These are phyloP conservation scores for Apteryx mantelli DNA, from an alignment of 2,113 vertebrate genomes.

Conservation along the genomic window DNA sequence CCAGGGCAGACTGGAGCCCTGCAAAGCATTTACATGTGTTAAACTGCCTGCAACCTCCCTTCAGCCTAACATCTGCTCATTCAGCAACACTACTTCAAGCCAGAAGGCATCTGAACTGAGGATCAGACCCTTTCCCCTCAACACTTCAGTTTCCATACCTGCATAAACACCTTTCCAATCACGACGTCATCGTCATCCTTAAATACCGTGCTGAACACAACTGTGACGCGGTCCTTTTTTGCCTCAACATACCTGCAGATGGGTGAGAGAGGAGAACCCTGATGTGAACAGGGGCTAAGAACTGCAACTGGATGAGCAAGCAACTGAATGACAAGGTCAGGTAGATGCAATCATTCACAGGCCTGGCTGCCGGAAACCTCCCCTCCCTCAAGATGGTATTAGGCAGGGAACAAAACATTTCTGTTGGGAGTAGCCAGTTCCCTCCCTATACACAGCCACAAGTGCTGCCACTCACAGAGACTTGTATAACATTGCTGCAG, in stretches of 20 bases:
- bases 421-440: background rate
- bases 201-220: constrained; percentile 99
- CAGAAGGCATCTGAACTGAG: background rate
- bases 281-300: background rate
- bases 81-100: background rate
- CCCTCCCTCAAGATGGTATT: background rate
- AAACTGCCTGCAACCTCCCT: background rate
- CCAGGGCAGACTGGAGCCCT: background rate
- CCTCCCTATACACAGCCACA: constrained; percentile 18
- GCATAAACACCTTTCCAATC: constrained; percentile 99
- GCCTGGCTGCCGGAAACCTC: background rate
- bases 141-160: constrained; percentile 78
- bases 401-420: constrained; percentile 7
- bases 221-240: constrained; percentile 97
- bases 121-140: background rate
- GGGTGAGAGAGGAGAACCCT: constrained; percentile 15
- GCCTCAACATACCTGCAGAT: constrained; percentile 93
- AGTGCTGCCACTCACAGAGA: background rate
- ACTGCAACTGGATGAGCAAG: background rate
- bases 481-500: constrained; percentile 18
- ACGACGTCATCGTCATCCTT: constrained; percentile 98
- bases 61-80: background rate
- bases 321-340: background rate
- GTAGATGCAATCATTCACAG: background rate
- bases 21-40: background rate